Evolutionary conservation across 2,797 vertebrate species (phyloP).

Genomic region (Semaprochilodus insignis): DNA sequence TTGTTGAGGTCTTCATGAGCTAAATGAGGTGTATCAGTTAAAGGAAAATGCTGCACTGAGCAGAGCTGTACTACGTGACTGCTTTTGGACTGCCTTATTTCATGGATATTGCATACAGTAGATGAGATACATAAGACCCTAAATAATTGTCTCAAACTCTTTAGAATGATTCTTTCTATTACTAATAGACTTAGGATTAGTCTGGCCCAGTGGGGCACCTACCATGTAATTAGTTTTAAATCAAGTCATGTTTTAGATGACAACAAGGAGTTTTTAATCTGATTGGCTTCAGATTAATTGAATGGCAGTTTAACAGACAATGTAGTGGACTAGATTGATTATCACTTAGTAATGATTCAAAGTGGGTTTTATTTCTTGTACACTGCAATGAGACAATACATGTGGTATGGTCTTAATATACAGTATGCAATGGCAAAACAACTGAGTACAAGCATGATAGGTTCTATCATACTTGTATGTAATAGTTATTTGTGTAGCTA

Average conservation of each 20-base stretch:
- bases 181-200: slow-evolving; percentile 27
- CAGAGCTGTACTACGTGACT: background rate
- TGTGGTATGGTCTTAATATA: background rate
- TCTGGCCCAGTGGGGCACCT: slow-evolving; percentile 49
- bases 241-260: background rate
- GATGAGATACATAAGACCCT: background rate
- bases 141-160: background rate
- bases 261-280: background rate
- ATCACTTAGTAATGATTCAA: slow-evolving; percentile 1
- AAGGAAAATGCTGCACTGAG: background rate
- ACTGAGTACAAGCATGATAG: background rate
- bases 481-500: background rate
- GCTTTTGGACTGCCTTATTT: background rate
- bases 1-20: background rate
- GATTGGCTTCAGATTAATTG: background rate
- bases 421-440: slow-evolving; percentile 2
- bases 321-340: background rate
- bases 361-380: slow-evolving; percentile 8
- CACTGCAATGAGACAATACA: background rate
- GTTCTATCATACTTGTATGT: background rate
- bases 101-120: slow-evolving; percentile 17
- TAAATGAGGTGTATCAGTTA: background rate
- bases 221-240: slow-evolving; percentile 25
- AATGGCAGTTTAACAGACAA: background rate
- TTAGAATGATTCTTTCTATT: slow-evolving; percentile 15